A percentile compares a stretch with the other conserved stretches of the same genome.
phyloP scores from a whole-genome alignment of 1,140 invertebrate genomes.

The Phortica variegata region DNA sequence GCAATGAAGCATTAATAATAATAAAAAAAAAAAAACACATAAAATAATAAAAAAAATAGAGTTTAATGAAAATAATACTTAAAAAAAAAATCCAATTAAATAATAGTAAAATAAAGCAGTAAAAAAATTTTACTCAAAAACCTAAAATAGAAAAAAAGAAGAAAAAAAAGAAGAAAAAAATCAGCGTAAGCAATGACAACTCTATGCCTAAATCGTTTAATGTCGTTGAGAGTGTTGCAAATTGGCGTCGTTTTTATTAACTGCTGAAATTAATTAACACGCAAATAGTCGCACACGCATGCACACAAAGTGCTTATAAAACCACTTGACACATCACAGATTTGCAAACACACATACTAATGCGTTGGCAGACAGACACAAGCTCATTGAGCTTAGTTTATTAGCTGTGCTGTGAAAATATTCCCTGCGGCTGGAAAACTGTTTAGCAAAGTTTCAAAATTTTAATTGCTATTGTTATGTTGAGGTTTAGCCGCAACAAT shows the following conservation, averaged over 20 bases:
- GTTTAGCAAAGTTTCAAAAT: constrained; percentile 36
- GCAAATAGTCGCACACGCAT: too few species aligned
- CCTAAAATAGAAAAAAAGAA: too few species aligned
- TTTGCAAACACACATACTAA: constrained; percentile 5
- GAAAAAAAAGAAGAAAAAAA: too few species aligned
- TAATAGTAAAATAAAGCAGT: too few species aligned
- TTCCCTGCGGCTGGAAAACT: too few species aligned
- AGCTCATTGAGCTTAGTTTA: neutral
- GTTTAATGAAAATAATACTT: constrained; percentile 5
- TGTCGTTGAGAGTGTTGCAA: too few species aligned
- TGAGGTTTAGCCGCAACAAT: constrained; percentile 47
- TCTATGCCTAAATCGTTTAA: too few species aligned
- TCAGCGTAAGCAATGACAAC: neutral
- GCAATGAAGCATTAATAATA: constrained; percentile 5
- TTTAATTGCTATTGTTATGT: constrained; percentile 33
- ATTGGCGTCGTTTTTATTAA: too few species aligned
- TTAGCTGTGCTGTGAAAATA: too few species aligned
- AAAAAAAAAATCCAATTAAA: constrained; percentile 17
- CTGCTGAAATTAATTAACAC: constrained; percentile 2
- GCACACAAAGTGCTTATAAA: too few species aligned
- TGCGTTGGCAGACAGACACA: constrained; percentile 14
- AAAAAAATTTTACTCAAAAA: too few species aligned
- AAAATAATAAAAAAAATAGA: constrained; percentile 2
- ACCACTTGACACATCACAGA: too few species aligned
- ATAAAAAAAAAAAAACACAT: constrained; percentile 4